Evolutionary conservation across 2,113 vertebrate species (phyloP).

Genomic region (Hippolais icterina): DNA sequence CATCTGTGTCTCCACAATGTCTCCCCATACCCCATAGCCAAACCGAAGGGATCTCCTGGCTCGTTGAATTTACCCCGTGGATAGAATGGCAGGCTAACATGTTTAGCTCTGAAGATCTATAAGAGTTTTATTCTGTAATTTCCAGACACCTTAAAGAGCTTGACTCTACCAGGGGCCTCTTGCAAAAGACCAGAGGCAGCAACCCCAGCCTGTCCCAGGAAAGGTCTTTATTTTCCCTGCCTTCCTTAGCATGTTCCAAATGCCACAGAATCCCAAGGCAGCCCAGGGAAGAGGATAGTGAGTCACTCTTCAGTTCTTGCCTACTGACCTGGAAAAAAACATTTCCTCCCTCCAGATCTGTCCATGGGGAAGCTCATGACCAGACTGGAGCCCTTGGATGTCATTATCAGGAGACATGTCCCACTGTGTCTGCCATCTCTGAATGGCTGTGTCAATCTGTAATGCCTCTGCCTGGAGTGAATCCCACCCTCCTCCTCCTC

Average conservation of each 20-base stretch:
- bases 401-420: neutral
- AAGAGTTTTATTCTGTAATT: neutral
- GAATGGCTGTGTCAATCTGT: neutral
- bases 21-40: neutral
- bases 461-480: neutral
- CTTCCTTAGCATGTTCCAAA: neutral
- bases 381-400: neutral
- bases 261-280: neutral
- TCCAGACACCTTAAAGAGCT: neutral
- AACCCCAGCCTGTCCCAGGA: neutral
- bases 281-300: neutral
- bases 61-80: neutral
- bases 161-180: neutral
- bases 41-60: neutral
- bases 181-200: neutral
- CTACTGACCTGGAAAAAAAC: neutral
- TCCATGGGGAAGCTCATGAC: neutral
- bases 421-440: neutral
- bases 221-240: neutral
- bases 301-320: neutral
- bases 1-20: neutral
- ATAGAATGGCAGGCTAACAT: too few species aligned
- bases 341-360: neutral
- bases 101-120: neutral
- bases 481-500: neutral